phyloP scores from a whole-genome alignment of 2,113 vertebrate genomes.

The Dunckerocampus dactyliophorus region DNA sequence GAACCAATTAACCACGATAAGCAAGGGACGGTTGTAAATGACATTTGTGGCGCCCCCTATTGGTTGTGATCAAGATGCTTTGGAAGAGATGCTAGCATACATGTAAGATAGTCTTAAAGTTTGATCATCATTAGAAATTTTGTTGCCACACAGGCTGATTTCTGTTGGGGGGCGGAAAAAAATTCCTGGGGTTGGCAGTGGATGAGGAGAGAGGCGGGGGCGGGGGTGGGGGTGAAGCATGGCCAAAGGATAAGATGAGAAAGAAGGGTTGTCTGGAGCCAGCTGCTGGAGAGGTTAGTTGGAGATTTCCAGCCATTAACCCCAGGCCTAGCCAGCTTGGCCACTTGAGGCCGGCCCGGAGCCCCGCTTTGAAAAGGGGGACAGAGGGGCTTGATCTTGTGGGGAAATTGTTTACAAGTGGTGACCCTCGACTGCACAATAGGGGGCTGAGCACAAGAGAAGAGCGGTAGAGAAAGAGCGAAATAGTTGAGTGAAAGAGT shows the following conservation, averaged over 20 bases:
- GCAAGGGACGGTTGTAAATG: no score
- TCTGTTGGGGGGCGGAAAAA: conserved; percentile 42
- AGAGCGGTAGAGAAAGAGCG: conserved; percentile 50
- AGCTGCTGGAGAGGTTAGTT: conserved; percentile 79
- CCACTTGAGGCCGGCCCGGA: conserved; percentile 69
- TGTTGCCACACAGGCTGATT: conserved; percentile 67
- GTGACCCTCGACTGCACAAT: conserved; percentile 63
- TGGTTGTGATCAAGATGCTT: no score
- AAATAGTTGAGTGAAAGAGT: conserved; percentile 63
- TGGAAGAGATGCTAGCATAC: no score
- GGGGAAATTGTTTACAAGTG: conserved; percentile 76
- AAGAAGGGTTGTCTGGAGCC: conserved; percentile 62
- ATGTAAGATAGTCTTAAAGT: no score
- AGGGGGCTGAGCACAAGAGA: conserved; percentile 40
- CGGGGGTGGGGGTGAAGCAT: conserved; percentile 33
- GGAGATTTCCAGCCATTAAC: conserved; percentile 80
- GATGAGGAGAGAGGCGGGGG: conserved; percentile 47
- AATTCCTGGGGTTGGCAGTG: conserved; percentile 40
- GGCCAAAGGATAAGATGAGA: conserved; percentile 58
- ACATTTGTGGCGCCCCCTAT: no score
- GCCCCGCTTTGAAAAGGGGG: conserved; percentile 64
- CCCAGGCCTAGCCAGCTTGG: conserved; percentile 69
- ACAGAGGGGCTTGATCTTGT: conserved; percentile 67
- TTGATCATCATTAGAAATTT: conserved; percentile 3
- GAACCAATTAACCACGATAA: no score